Conservation (phyloP, 64 coral and sea anemone genomes). For the Actinia tenebrosa region DNA sequence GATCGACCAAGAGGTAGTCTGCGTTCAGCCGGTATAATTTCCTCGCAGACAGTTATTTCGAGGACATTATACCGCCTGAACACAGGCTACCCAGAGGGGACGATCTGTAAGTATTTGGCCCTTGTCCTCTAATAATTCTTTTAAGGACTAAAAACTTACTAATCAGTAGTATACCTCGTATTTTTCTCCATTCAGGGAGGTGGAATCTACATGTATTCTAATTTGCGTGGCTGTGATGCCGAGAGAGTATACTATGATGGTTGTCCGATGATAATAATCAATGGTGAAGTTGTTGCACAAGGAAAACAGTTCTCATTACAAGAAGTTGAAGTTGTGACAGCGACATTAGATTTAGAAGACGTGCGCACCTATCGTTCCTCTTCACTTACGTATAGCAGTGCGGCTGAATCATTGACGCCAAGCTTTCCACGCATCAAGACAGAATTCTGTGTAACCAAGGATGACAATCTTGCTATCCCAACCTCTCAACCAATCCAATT, state of each 20-base stretch:
- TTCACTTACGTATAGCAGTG: constrained; percentile 30
- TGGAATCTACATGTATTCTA: constrained; percentile 94
- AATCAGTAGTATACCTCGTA: too few species aligned
- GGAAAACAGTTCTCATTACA: constrained; percentile 83
- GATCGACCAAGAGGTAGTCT: too few species aligned
- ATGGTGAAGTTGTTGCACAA: constrained; percentile 91
- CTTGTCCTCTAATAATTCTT: too few species aligned
- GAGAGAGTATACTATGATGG: constrained; percentile 95
- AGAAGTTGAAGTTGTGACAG: constrained; percentile 92
- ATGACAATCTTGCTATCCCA: constrained; percentile 48
- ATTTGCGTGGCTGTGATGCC: constrained; percentile 88
- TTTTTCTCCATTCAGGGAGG: constrained; percentile 54
- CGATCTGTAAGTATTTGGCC: too few species aligned
- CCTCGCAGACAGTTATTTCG: too few species aligned
- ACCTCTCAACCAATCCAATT: constrained; percentile 44
- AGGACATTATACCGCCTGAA: too few species aligned
- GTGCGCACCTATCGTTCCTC: constrained; percentile 64
- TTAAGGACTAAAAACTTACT: too few species aligned
- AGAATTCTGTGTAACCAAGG: constrained; percentile 61
- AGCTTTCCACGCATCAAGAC: constrained; percentile 69
- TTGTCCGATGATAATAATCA: constrained; percentile 74
- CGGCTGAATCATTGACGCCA: constrained; percentile 5
- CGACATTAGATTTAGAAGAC: constrained; percentile 90
- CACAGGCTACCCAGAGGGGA: too few species aligned
- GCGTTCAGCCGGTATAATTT: too few species aligned